Conservation (phyloP, 2,888 invertebrate genomes). For the Nipponacmea schrenckii region DNA sequence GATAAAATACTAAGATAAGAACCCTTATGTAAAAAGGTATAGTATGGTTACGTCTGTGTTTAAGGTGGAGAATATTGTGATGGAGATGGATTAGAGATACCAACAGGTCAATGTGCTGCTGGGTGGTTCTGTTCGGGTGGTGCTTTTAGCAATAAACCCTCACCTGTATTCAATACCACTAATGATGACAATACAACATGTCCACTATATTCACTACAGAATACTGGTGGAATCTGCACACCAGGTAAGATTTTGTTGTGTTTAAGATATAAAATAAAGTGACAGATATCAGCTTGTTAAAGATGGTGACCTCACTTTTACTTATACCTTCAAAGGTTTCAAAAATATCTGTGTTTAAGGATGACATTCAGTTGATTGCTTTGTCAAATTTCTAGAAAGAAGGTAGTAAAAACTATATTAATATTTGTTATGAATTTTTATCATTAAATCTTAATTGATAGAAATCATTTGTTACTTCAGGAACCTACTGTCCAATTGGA, state of each 20-base stretch:
- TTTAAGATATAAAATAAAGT: slow-evolving; percentile 34
- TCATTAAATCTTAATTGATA: too few relatives aligned
- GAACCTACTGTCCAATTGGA: slow-evolving; percentile 60
- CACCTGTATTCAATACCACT: slow-evolving; percentile 45
- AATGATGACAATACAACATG: slow-evolving; percentile 46
- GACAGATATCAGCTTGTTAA: background rate
- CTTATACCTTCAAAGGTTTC: too few relatives aligned
- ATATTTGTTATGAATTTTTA: too few relatives aligned
- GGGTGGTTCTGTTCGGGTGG: slow-evolving; percentile 65
- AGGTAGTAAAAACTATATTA: too few relatives aligned
- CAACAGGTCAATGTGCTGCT: slow-evolving; percentile 56
- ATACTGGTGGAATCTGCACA: slow-evolving; percentile 61
- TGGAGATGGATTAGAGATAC: slow-evolving; percentile 54
- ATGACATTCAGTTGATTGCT: background rate
- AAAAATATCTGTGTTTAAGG: too few relatives aligned
- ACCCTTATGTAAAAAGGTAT: too few relatives aligned
- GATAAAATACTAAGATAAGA: too few relatives aligned
- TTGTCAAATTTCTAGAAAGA: too few relatives aligned
- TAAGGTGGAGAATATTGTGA: slow-evolving; percentile 63
- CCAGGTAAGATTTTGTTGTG: slow-evolving; percentile 47
- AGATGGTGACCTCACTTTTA: background rate
- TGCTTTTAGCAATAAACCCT: slow-evolving; percentile 54
- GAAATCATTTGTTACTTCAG: slow-evolving; percentile 33
- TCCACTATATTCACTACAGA: slow-evolving; percentile 60
- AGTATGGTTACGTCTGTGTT: background rate